phyloP scores from a whole-genome alignment of 2,113 vertebrate genomes.

The Cromileptes altivelis region DNA sequence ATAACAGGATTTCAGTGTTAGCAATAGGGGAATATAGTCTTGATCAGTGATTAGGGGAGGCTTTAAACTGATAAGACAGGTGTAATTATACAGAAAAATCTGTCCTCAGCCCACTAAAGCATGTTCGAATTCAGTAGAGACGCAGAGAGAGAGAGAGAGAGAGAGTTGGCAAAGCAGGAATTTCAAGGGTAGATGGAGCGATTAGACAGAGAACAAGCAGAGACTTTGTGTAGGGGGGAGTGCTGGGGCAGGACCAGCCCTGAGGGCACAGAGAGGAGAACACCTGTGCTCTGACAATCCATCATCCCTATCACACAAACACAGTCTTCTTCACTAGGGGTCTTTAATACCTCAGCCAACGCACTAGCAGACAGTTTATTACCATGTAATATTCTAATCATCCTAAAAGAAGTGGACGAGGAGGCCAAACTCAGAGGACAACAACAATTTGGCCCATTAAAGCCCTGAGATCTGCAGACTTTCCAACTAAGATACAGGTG shows the following conservation, averaged over 20 bases:
- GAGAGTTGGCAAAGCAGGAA: slow-evolving; percentile 70
- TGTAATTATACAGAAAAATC: slow-evolving; percentile 52
- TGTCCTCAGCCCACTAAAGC: slow-evolving; percentile 44
- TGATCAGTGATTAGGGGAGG: not conserved
- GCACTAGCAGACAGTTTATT: slow-evolving; percentile 3
- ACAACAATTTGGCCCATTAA: not conserved
- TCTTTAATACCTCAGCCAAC: slow-evolving; percentile 1
- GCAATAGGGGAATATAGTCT: not conserved
- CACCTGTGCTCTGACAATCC: slow-evolving; percentile 74
- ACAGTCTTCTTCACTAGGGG: slow-evolving; percentile 23
- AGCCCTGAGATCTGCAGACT: not conserved
- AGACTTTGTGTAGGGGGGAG: slow-evolving; percentile 76
- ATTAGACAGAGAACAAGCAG: slow-evolving; percentile 80
- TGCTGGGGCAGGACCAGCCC: slow-evolving; percentile 35
- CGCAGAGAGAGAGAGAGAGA: slow-evolving; percentile 31
- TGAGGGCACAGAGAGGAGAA: slow-evolving; percentile 63
- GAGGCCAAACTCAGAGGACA: not conserved
- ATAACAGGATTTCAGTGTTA: not conserved
- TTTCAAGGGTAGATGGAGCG: slow-evolving; percentile 81
- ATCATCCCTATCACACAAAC: slow-evolving; percentile 42
- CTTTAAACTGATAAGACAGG: slow-evolving; percentile 42
- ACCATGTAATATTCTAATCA: not conserved
- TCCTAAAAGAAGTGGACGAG: not conserved
- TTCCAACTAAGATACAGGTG: not conserved
- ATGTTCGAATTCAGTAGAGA: slow-evolving; percentile 39